Conservation (phyloP, 2,113 vertebrate genomes). For the Colaptes auratus region DNA sequence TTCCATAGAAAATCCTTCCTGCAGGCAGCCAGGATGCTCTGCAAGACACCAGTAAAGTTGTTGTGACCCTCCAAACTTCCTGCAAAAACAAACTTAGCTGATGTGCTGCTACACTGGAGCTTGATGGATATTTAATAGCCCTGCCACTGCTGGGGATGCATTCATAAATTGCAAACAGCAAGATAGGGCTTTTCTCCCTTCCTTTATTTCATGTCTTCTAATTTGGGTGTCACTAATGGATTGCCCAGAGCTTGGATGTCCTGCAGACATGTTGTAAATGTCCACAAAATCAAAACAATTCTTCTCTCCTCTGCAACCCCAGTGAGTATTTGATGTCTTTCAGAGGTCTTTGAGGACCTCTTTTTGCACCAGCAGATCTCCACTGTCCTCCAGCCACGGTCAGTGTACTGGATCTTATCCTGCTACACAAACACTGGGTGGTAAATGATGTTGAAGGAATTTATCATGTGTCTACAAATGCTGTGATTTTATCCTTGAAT, state of each 20-base stretch:
- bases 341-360: background rate
- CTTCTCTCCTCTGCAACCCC: background rate
- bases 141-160: background rate
- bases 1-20: background rate
- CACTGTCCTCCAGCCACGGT: accelerated
- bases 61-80: background rate
- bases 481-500: background rate
- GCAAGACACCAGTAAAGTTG: background rate
- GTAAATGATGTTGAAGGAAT: background rate
- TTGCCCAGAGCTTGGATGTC: background rate
- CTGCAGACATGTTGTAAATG: background rate
- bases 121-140: background rate
- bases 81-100: background rate
- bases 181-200: accelerated
- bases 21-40: background rate
- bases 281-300: background rate
- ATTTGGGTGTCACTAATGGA: background rate
- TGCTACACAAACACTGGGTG: background rate
- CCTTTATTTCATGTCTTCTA: background rate
- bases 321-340: background rate
- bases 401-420: background rate
- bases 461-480: background rate
- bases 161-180: background rate
- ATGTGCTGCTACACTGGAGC: background rate
- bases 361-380: background rate